Conservation (phyloP, 2,888 invertebrate genomes). For the Petrophora chlorosata region DNA sequence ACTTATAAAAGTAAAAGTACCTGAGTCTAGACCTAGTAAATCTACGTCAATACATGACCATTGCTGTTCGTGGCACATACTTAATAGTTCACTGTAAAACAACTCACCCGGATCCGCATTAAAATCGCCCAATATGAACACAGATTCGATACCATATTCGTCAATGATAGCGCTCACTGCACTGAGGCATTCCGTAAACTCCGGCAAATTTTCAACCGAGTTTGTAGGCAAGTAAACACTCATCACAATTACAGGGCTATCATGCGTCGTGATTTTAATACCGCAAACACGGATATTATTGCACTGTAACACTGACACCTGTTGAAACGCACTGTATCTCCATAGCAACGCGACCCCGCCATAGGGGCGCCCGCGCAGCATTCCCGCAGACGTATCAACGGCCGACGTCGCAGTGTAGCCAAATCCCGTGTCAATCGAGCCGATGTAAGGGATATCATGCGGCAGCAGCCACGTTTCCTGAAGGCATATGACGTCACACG, state of each 20-base stretch:
- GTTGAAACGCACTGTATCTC: neutral
- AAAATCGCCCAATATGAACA: neutral
- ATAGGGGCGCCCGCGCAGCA: no score
- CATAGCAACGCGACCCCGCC: neutral
- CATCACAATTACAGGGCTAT: neutral
- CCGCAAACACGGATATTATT: neutral
- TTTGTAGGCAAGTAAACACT: no score
- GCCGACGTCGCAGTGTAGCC: neutral
- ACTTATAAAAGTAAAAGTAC: no score
- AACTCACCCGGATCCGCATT: no score
- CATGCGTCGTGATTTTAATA: neutral
- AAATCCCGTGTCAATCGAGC: neutral
- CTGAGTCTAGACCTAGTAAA: no score
- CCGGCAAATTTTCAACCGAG: no score
- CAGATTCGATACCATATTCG: conserved; percentile 5
- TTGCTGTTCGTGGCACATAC: neutral
- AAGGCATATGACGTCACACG: neutral
- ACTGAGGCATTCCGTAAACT: no score
- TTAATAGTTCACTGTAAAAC: neutral
- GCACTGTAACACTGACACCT: neutral
- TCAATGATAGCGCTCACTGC: no score
- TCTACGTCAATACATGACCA: no score
- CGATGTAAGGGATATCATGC: neutral
- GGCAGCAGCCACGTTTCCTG: neutral
- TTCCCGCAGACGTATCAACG: neutral